These are phyloP conservation scores for Disparrhopalites patrizii DNA, from an alignment of 2,888 invertebrate genomes.

Conservation along the genomic window DNA sequence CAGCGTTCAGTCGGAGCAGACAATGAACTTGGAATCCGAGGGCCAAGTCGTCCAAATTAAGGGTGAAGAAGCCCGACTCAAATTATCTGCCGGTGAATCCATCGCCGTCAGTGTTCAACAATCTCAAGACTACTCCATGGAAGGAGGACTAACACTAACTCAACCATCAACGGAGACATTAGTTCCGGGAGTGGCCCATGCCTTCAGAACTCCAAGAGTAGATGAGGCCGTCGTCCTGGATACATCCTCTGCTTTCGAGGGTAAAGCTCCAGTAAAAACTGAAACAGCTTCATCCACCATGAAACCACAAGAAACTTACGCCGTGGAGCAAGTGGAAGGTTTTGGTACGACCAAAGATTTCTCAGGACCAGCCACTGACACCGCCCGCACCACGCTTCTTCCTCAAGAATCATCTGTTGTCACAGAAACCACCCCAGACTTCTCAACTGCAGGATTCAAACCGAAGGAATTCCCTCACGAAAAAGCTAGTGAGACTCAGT, in stretches of 20 bases:
- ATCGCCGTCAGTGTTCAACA: slow-evolving; percentile 10
- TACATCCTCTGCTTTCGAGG: slow-evolving; percentile 12
- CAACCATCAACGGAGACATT: background rate
- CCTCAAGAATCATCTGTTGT: slow-evolving; percentile 10
- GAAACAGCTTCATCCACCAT: slow-evolving; percentile 15
- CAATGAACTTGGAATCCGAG: slow-evolving; percentile 8
- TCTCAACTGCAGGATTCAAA: background rate
- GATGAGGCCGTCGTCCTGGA: slow-evolving; percentile 12
- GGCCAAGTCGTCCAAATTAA: background rate
- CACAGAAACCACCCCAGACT: slow-evolving; percentile 7
- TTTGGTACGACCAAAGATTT: slow-evolving; percentile 25
- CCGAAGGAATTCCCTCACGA: slow-evolving; percentile 13
- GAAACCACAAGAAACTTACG: slow-evolving; percentile 19
- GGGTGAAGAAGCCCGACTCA: slow-evolving; percentile 8
- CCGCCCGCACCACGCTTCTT: slow-evolving; percentile 4
- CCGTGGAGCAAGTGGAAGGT: slow-evolving; percentile 2
- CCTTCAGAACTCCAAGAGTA: slow-evolving; percentile 17
- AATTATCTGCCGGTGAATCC: slow-evolving; percentile 18
- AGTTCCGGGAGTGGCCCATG: slow-evolving; percentile 3
- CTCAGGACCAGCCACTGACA: background rate
- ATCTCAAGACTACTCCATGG: slow-evolving; percentile 5
- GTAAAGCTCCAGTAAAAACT: background rate
- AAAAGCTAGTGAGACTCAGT: slow-evolving; percentile 3
- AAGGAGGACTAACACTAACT: background rate
- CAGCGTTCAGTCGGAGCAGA: slow-evolving; percentile 11